Evolutionary conservation across 2,888 invertebrate genomes (phyloP), one percentile per base, ranked within the genome.

Genomic region (Lochmaea crataegi): DNA sequence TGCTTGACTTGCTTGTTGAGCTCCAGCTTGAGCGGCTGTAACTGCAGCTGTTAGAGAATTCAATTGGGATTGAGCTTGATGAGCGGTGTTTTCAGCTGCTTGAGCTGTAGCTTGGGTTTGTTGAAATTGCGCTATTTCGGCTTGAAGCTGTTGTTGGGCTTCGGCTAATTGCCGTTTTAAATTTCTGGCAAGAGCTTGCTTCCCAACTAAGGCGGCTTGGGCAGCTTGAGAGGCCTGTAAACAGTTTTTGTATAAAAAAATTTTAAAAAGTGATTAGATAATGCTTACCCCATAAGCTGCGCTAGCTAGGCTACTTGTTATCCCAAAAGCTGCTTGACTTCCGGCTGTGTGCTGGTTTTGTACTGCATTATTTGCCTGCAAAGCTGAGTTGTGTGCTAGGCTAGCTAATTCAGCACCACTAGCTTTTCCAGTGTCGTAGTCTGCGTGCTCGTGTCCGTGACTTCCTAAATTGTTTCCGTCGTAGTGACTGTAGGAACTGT

Each of bases 281-380:
- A 7, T 64, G 72, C 77, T 81, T 77, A 83, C 83, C 26, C 81
- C 82, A 0, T 91, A 90, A 0, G 93, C 93, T 0, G 92, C 90
- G 82, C 93, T 93, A 0, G 93, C 93, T 22, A 93, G 81, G 0
- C 91, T 92, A 80, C 91, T 93, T 86, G 93, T 92, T 0, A 93
- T 93, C 3, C 92, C 90, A 81, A 92, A 93, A 0, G 93, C 93
- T 0, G 93, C 93, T 83, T 93, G 93, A 73, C 91, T 91, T 0
- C 91, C 93, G 0, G 93, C 93, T 0, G 92, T 90, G 38, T 91
- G 91, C 82, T 94, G 93, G 79, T 90, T 92, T 2, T 87, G 87
- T 10, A 90, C 88, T 10, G 93, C 93, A 12, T 91, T 91, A 79
- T 91, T 91, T 9, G 93, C 93, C 83, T 92, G 92, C 80, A 92